These are phyloP conservation scores for Martes flavigula DNA, from an alignment of 2,797 vertebrate genomes.

Conservation along the genomic window DNA sequence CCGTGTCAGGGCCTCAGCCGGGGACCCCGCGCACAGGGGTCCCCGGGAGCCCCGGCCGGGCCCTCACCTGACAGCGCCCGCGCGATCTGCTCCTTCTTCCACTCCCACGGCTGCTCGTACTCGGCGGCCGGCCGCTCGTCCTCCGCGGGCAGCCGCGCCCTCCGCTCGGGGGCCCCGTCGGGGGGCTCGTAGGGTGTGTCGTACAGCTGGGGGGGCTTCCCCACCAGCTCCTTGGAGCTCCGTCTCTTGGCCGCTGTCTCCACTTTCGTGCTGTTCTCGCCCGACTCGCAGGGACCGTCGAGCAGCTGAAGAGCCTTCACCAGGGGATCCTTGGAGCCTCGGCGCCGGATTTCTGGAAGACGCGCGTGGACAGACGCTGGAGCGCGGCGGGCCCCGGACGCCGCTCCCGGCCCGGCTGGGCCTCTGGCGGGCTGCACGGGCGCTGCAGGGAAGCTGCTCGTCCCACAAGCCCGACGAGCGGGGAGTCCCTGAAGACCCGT, in stretches of 20 bases:
- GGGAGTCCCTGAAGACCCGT: neutral
- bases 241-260: conserved; percentile 77
- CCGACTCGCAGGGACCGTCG: conserved; percentile 82
- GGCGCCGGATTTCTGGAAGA: conserved; percentile 91
- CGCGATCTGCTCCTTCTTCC: conserved; percentile 97
- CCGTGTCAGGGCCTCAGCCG: too few relatives aligned
- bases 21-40: too few relatives aligned
- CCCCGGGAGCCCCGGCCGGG: too few relatives aligned
- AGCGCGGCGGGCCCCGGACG: neutral
- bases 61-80: conserved; percentile 92
- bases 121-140: conserved; percentile 92
- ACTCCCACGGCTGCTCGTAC: conserved; percentile 98
- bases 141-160: conserved; percentile 86
- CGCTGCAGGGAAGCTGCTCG: accelerated
- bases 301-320: conserved; percentile 92
- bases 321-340: conserved; percentile 95
- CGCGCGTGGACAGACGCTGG: neutral
- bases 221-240: conserved; percentile 75
- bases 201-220: conserved; percentile 89
- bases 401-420: too few relatives aligned
- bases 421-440: too few relatives aligned
- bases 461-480: too few relatives aligned
- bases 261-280: conserved; percentile 81
- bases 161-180: conserved; percentile 79
- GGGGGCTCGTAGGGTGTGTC: conserved; percentile 93